A percentile compares a stretch with the other conserved stretches of the same genome.
Conservation (phyloP, 1,140 invertebrate genomes). For the Conopomorpha cramerella region DNA sequence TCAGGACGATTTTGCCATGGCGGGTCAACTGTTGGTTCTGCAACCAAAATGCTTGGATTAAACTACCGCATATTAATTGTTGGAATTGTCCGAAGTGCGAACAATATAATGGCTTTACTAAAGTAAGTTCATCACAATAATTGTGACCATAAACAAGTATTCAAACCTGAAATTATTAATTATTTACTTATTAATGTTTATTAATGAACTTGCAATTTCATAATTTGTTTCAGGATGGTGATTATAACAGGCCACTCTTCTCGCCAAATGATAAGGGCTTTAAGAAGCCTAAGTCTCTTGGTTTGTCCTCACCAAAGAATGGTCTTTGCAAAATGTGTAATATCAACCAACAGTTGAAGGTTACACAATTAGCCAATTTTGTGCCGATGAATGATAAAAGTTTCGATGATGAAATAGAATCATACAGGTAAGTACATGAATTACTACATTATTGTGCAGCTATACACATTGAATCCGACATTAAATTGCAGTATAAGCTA, state of each 20-base stretch:
- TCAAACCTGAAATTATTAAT: not conserved
- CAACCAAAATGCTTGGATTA: constrained; percentile 70
- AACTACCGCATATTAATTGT: constrained; percentile 68
- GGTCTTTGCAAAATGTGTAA: constrained; percentile 79
- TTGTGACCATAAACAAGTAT: not conserved
- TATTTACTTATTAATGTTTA: not conserved
- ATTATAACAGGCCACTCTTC: constrained; percentile 79
- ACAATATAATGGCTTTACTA: constrained; percentile 88
- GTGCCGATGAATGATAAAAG: constrained; percentile 70
- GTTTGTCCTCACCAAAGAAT: constrained; percentile 52
- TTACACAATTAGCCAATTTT: constrained; percentile 76
- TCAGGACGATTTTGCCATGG: constrained; percentile 37
- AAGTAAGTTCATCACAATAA: constrained; percentile 58
- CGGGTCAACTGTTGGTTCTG: constrained; percentile 90
- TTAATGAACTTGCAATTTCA: constrained; percentile 1
- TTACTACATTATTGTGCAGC: constrained; percentile 1
- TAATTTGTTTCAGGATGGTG: constrained; percentile 71
- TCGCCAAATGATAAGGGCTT: constrained; percentile 35
- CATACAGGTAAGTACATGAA: constrained; percentile 61
- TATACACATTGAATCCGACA: not conserved
- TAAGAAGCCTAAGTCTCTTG: constrained; percentile 26
- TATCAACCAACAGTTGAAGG: constrained; percentile 77
- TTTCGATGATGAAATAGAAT: constrained; percentile 70
- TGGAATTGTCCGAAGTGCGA: constrained; percentile 81
- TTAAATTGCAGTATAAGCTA: too few relatives aligned